Conservation (phyloP, 2,113 vertebrate genomes). For the Muscicapa adusta region DNA sequence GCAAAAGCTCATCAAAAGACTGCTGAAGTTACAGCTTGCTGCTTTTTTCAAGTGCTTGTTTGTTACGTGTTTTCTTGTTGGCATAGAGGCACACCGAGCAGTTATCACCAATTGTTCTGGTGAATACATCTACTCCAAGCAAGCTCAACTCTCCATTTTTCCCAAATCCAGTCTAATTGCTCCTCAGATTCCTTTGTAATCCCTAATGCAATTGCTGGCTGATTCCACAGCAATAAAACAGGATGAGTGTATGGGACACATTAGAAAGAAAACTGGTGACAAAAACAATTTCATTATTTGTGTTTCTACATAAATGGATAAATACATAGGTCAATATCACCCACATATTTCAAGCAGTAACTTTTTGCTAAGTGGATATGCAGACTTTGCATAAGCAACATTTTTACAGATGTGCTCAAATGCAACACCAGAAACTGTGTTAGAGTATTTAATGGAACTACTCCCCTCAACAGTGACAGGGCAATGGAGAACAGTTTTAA, state of each 20-base stretch:
- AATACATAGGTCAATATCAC: neutral
- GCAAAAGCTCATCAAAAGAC: neutral
- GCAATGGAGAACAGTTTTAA: rapidly evolving
- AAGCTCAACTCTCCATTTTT: neutral
- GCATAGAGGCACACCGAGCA: neutral
- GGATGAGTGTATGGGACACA: neutral
- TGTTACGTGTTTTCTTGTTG: neutral
- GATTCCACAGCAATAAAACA: neutral
- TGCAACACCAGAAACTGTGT: neutral
- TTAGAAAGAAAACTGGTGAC: neutral
- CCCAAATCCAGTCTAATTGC: neutral
- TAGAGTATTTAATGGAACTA: neutral
- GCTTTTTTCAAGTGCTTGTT: neutral
- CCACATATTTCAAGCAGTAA: neutral
- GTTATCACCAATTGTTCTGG: neutral
- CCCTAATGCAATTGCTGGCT: neutral
- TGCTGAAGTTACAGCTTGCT: neutral
- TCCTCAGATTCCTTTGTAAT: neutral
- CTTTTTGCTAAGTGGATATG: neutral
- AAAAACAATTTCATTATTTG: neutral
- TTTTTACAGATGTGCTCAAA: neutral
- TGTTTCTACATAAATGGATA: neutral
- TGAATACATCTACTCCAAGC: neutral
- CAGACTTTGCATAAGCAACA: neutral
- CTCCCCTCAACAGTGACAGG: neutral